Evolutionary conservation across 2,113 vertebrate genomes (phyloP), one percentile per base, ranked within the genome.

Genomic region (Tenrec ecaudatus): DNA sequence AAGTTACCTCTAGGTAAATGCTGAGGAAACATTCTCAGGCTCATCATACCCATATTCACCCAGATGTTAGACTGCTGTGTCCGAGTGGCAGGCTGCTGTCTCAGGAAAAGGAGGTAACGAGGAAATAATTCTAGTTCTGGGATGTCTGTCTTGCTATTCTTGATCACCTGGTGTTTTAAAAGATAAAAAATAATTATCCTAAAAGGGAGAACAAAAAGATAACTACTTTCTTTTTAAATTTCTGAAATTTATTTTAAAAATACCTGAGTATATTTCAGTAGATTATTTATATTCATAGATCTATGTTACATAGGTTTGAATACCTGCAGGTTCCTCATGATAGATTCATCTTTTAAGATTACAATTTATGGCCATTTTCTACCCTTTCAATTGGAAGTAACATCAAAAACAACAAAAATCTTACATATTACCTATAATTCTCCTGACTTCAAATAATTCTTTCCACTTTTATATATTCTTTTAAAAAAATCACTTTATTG

Each of bases 11-110:
- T 98, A 96, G 98, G 98, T 94, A 99, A 98, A 98, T 99, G 98
- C 94, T 99, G 98, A 98, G 99, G 99, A 98, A 99, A 99, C 99
- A 99, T 99, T 99, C 99, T 98, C 98, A 99, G 99, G 98, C 98
- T 99, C 99, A 98, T 99, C 99, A 99, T 99, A 99, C 99, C 99
- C 99, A 99, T 99, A 98, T 99, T 99, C 98, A 99, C 99, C 99
- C 99, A 99, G 98, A 99, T 99, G 98, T 99, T 99, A 96, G 99
- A 99, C 98, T 99, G 99, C 91, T 99, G 99, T 22, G 98, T 98
- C 96, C 99, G 99, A 0, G 99, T 98, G 77, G 98, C 99, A 14
- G 99, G 99, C 98, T 99, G 99, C 97, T 99, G 99, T 91, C 99
- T 98, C 93, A 99, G 98, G 98, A 99, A 99, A 75, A 99, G 99